Base-by-base conservation (phyloP, 2,888 invertebrate genomes). In the Apantesis nais region DNA sequence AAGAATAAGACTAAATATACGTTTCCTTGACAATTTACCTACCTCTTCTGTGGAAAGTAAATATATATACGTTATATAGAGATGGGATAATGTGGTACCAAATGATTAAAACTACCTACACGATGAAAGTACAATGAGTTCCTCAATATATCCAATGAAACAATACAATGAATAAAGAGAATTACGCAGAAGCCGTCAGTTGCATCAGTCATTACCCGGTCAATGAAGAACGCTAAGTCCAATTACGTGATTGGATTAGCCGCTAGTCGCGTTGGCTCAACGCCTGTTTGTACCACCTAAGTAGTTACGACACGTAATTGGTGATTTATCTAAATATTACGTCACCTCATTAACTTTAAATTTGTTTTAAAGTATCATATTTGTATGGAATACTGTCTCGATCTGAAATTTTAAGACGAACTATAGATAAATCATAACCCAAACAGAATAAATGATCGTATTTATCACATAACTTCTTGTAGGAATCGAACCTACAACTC, bases 201-300 rank as follows among this genome's bases (percentile, higher is more conserved):
- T 68, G 65, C 62, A 62, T 61, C 64, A 89, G 89, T 90, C 90
- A 90, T 90, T 91, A 91, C 89, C 90, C 92, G 90, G 89, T 89
- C 90, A 92, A 90, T 92, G 90, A 91, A 90, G 92, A 89, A 87
- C 83, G 85, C 83, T 90, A 92, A 93, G 92, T 91, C 93, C 92
- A 93, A 93, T 93, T 93, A 93, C 88, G 83, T 92, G 91, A 93
- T 93, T 89, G 93, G 92, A 94, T 94, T 92, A 94, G 85, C 89
- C 77, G 77, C 75, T 85, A 81, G 77, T 75, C 79, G 86, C 81
- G 83, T 82, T 82, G 85, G 85, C 86, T 89, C 85, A 85, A 86
- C 87, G 86, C 84, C 85, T 87, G 80, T 69, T 76, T 62, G 70
- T 58, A 48, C 63, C 72, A 78, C 77, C 78, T 78, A 68, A 74